A percentile compares a stretch with the other conserved stretches of the same genome.
Conservation (phyloP, 92 coral and sea anemone species). For the Heliopora coerulea region DNA sequence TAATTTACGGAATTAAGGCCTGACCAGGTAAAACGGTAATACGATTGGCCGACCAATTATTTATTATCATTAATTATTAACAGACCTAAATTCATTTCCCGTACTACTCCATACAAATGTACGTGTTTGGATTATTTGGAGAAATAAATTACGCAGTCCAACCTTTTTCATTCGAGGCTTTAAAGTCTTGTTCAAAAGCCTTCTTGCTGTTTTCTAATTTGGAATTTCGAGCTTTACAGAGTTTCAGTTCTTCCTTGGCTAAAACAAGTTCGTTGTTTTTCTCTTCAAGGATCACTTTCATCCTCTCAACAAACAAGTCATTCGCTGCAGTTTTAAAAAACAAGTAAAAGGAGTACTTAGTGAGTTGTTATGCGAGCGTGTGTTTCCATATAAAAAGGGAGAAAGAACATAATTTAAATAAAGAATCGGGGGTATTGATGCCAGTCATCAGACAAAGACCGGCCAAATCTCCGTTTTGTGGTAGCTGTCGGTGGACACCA, state of each 20-base stretch:
- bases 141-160: background rate
- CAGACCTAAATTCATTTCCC: too few relatives aligned
- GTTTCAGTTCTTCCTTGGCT: slow-evolving; percentile 61
- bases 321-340: slow-evolving; percentile 49
- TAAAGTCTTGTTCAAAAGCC: background rate
- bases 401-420: background rate
- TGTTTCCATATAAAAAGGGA: background rate
- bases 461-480: too few relatives aligned
- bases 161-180: background rate
- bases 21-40: too few relatives aligned
- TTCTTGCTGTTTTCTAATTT: background rate
- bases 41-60: too few relatives aligned
- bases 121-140: too few relatives aligned
- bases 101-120: too few relatives aligned
- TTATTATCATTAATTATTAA: too few relatives aligned
- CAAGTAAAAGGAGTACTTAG: background rate
- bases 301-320: slow-evolving; percentile 58
- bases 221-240: background rate
- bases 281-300: slow-evolving; percentile 59
- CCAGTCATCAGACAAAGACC: too few relatives aligned
- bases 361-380: background rate
- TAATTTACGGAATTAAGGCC: too few relatives aligned
- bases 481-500: too few relatives aligned
- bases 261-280: slow-evolving; percentile 61
- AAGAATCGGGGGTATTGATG: too few relatives aligned